These are phyloP conservation scores for Stylophora pistillata DNA, from an alignment of 64 coral and sea anemone species.

Conservation along the genomic window DNA sequence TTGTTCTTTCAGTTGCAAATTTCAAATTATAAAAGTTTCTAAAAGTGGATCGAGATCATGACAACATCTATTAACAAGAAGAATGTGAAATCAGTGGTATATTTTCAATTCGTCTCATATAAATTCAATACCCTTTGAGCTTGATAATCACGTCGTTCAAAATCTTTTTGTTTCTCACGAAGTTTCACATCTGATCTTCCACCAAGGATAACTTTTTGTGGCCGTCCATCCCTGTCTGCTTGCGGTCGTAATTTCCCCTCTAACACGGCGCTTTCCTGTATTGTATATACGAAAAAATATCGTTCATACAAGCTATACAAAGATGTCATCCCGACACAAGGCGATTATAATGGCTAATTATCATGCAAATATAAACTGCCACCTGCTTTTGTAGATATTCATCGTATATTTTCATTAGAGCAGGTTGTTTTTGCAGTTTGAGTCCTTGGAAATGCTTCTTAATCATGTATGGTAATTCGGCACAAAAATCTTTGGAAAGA, in stretches of 20 bases:
- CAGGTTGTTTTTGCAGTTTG: not conserved
- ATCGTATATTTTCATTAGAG: not conserved
- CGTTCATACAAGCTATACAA: not conserved
- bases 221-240: not conserved
- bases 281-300: not conserved
- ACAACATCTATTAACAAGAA: not conserved
- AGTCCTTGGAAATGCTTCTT: not conserved
- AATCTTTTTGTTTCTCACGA: slow-evolving; percentile 55
- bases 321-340: not conserved
- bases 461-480: no score
- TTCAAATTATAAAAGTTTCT: not conserved
- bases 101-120: not conserved
- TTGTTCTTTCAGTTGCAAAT: not conserved
- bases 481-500: no score
- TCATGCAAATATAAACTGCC: not conserved
- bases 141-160: slow-evolving; percentile 60
- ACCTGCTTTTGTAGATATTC: not conserved
- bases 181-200: slow-evolving; percentile 48
- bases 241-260: slow-evolving; percentile 20
- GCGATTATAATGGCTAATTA: not conserved
- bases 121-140: slow-evolving; percentile 59
- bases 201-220: slow-evolving; percentile 2
- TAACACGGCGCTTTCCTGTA: slow-evolving; percentile 29
- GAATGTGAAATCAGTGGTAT: not conserved
- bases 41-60: not conserved